Conservation (phyloP, 2,888 invertebrate genomes). For the Drosophila basisetae region DNA sequence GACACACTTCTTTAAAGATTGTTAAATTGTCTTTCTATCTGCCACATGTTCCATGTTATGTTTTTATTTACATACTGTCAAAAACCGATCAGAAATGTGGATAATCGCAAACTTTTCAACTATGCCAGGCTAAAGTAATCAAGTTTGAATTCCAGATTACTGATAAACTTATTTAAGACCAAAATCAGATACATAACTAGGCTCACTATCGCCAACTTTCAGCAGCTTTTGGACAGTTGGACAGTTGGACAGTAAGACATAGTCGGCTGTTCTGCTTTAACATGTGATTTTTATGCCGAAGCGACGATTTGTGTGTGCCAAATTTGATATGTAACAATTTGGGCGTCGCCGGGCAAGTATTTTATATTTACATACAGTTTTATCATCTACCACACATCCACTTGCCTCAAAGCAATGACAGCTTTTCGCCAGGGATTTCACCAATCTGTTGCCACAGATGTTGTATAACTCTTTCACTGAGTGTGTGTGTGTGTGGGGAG, state of each 20-base stretch:
- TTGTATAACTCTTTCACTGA: background rate
- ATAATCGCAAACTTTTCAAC: background rate
- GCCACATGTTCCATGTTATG: background rate
- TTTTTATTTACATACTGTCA: background rate
- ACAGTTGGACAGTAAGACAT: background rate
- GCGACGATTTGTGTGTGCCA: constrained; percentile 25
- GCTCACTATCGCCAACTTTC: background rate
- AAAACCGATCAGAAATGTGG: background rate
- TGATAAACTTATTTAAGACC: background rate
- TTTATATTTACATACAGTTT: constrained; percentile 67
- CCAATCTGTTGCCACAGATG: constrained; percentile 51
- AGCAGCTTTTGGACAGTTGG: background rate
- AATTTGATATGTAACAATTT: constrained; percentile 15
- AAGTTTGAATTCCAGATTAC: background rate
- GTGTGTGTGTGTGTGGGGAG: background rate
- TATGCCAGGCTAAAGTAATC: background rate
- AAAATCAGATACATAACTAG: background rate
- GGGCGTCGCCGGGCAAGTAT: constrained; percentile 56
- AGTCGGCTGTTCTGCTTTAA: background rate
- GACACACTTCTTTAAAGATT: background rate
- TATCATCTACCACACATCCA: constrained; percentile 25
- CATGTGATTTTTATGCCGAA: constrained; percentile 34
- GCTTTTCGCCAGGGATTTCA: constrained; percentile 32
- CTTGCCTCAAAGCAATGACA: constrained; percentile 21
- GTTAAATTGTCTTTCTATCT: background rate